Evolutionary conservation across 1,140 invertebrate genomes (phyloP).

Genomic region (Sinella curviseta): DNA sequence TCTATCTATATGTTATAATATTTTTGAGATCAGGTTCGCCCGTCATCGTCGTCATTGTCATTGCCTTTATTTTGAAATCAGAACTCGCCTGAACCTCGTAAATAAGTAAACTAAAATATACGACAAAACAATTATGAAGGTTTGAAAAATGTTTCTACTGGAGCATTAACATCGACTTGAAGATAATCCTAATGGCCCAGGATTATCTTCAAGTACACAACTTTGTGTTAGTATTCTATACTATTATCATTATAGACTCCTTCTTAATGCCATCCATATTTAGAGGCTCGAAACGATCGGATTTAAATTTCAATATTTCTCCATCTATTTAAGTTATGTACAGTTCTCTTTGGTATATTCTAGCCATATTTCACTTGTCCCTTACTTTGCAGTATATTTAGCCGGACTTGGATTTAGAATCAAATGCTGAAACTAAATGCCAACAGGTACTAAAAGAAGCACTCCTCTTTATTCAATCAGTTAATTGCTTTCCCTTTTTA

Average conservation of each 20-base stretch:
- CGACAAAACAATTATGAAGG: no score
- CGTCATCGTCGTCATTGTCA: constrained; percentile 9
- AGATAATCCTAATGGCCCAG: not conserved
- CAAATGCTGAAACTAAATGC: constrained; percentile 15
- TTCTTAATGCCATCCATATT: no score
- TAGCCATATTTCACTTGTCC: not conserved
- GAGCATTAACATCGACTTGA: no score
- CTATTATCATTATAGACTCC: no score
- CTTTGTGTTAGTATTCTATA: no score
- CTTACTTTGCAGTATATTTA: no score
- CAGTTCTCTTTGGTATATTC: constrained; percentile 12
- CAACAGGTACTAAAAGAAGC: constrained; percentile 45
- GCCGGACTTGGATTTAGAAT: constrained; percentile 13
- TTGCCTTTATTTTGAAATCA: not conserved
- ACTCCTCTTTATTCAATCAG: constrained; percentile 33
- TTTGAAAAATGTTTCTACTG: no score
- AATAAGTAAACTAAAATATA: not conserved
- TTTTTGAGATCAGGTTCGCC: not conserved
- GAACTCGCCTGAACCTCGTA: not conserved
- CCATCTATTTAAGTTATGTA: not conserved
- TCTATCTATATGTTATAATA: no score
- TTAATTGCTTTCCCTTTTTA: no score
- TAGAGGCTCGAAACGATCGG: no score
- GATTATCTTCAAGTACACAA: no score
- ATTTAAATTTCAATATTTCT: no score